Conservation (phyloP, 2,797 vertebrate genomes). For the Onychomys leucogaster region DNA sequence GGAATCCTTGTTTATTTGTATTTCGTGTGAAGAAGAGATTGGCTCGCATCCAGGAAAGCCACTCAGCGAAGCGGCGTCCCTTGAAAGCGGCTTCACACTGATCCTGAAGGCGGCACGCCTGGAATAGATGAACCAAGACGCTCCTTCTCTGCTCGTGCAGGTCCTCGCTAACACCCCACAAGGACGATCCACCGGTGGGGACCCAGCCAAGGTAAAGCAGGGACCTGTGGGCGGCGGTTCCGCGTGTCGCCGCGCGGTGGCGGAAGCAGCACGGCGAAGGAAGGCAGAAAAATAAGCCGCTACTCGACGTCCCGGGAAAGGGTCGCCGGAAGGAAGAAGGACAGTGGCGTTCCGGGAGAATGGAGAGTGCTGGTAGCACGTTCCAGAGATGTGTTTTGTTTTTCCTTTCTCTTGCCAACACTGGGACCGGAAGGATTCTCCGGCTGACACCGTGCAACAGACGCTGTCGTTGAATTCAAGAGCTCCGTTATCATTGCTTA, state of each 20-base stretch:
- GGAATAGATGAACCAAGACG: background rate
- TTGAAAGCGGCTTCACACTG: background rate
- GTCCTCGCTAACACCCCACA: background rate
- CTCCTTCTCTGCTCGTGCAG: background rate
- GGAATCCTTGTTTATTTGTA: background rate
- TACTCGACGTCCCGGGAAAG: background rate
- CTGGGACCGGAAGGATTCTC: background rate
- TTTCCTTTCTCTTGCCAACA: background rate
- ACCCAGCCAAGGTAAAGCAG: background rate
- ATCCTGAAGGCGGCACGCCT: background rate
- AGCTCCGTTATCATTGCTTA: accelerated
- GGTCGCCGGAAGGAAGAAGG: background rate
- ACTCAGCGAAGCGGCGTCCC: background rate
- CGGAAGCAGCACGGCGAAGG: conserved; percentile 16
- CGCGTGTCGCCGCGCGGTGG: background rate
- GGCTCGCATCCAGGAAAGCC: background rate
- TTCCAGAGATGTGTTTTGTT: background rate
- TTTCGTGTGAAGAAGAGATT: background rate
- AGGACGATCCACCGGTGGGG: background rate
- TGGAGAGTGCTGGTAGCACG: too few relatives aligned
- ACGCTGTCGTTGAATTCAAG: too few relatives aligned
- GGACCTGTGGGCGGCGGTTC: background rate
- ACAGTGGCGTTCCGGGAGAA: background rate
- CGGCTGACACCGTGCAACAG: too few relatives aligned
- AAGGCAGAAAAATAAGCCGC: background rate